phyloP scores from a whole-genome alignment of 2,888 invertebrate species.

The Lymantria monacha region DNA sequence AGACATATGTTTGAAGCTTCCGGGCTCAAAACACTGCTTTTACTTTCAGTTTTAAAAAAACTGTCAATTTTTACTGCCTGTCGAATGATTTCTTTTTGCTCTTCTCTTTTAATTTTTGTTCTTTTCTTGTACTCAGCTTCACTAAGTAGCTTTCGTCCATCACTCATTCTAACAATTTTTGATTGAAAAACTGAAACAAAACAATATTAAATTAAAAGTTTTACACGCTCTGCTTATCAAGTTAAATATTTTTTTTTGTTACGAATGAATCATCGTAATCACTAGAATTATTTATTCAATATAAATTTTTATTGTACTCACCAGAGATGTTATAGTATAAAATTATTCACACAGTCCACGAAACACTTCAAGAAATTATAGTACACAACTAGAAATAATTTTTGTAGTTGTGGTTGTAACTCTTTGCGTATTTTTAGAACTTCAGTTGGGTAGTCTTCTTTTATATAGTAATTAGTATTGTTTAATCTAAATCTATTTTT shows the following conservation, averaged over 20 bases:
- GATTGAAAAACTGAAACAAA: too few species aligned
- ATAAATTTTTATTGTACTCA: too few species aligned
- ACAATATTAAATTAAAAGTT: too few species aligned
- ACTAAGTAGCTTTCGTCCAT: slow-evolving; percentile 3
- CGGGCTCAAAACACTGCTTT: not conserved
- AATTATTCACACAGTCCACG: too few species aligned
- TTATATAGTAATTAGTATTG: not conserved
- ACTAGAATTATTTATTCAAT: too few species aligned
- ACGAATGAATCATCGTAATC: too few species aligned
- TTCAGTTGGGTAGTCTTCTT: not conserved
- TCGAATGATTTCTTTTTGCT: not conserved
- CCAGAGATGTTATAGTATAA: too few species aligned
- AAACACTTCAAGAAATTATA: too few species aligned
- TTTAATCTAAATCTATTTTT: not conserved
- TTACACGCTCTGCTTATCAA: too few species aligned
- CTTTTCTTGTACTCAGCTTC: slow-evolving; percentile 13
- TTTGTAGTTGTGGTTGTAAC: not conserved
- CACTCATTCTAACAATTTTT: not conserved
- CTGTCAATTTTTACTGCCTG: not conserved
- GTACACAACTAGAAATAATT: too few species aligned
- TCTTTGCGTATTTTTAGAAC: slow-evolving; percentile 1
- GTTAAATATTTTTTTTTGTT: too few species aligned
- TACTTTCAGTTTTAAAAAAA: not conserved
- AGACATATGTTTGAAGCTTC: too few species aligned
- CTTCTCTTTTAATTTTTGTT: not conserved